Evolutionary conservation across 2,797 vertebrate genomes (phyloP).

Genomic region (Cebuella pygmaea): DNA sequence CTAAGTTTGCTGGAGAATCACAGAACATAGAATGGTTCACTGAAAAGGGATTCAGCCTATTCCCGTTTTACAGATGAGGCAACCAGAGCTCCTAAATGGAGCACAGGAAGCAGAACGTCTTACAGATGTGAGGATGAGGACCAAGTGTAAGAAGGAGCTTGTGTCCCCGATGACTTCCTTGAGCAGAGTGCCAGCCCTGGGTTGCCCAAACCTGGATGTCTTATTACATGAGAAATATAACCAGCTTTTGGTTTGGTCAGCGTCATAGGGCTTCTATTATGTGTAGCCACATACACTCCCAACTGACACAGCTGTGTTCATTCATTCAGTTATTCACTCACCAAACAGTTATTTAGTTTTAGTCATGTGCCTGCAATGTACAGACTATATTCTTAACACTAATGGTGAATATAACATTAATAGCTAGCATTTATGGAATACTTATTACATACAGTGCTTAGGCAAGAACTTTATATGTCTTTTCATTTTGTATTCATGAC

Average conservation of each 20-base stretch:
- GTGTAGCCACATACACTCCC: background rate
- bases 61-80: background rate
- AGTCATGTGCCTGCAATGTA: background rate
- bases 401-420: background rate
- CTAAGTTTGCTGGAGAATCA: background rate
- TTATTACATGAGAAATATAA: background rate
- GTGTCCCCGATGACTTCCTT: background rate
- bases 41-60: background rate
- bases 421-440: background rate
- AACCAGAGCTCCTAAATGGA: background rate
- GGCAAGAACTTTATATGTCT: background rate
- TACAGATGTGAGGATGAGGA: background rate
- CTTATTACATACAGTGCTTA: background rate
- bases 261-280: background rate
- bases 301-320: background rate
- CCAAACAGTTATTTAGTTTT: background rate
- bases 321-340: background rate
- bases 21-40: background rate
- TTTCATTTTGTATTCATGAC: background rate
- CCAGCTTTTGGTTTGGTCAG: background rate
- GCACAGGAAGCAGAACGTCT: background rate
- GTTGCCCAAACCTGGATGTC: background rate
- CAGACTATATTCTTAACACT: too few species aligned
- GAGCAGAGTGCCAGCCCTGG: background rate
- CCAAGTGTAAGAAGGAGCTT: background rate